Evolutionary conservation across 2,888 invertebrate species (phyloP), one percentile per base, ranked within the genome.

Genomic region (Andrena praecox): DNA sequence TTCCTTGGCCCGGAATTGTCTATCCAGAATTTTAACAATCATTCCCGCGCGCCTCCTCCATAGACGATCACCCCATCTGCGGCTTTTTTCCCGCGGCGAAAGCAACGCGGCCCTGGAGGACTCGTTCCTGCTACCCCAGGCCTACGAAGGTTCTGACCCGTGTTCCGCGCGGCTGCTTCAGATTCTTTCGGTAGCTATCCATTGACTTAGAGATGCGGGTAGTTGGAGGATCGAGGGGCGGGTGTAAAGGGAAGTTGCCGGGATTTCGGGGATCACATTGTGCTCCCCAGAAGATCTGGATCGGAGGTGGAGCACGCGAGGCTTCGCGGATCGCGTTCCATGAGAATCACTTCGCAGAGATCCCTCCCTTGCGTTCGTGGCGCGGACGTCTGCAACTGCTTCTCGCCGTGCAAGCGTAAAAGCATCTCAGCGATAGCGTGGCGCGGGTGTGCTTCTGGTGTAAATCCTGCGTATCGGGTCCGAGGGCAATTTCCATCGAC

Each of bases 1-100:
- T 80, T 75, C 42, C 56, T 20, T 33, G 16, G 12, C 33, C 16
- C 8, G 6, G 10, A 24, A 8, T 31, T 54, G 42, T 62, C 67
- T 50, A 35, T 52, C 62, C 16, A 29, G 72, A 67, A 72, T 84
- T 78, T 71, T 77, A 75, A 80, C 7, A 27, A 16, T 8, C 31
- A 52, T 66, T 60, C 70, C 10, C 31, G 54, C 10, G 10, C 75
- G 33, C 62, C 60, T 73, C 7, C 35, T 5, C 6, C 7, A 5
- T 7, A 6, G 29, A 81, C 73, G 66, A 33, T 62, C 52, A 70
- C n/a, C 16, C 10, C 12, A 10, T 54, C 35, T n/a, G 29, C 2
- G 54, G 64, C 20, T 29, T 62, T 3, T 29, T 24, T n/a, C 5
- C 31, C 20, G 33, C 62, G 35, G 12, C 24, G 29, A 27, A 56